A percentile compares a stretch with the other conserved stretches of the same genome.
Conservation (phyloP, 2,888 invertebrate genomes). For the Drosophila percnosoma region DNA sequence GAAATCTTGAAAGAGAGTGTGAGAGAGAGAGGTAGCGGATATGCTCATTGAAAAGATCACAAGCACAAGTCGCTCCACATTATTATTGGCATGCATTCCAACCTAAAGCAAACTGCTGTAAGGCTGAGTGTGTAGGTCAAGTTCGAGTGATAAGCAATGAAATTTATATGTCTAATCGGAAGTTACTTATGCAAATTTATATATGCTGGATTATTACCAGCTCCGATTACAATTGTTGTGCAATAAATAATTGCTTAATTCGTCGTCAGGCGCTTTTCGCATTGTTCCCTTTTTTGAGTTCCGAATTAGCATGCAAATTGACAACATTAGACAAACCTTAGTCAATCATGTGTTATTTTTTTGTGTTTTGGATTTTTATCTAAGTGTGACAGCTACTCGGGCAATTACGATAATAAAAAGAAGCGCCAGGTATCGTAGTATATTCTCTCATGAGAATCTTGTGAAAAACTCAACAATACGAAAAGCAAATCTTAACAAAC, state of each 20-base stretch:
- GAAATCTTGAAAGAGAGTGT: neutral
- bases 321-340: constrained; percentile 14
- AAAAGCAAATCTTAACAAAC: constrained; percentile 5
- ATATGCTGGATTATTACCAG: constrained; percentile 7
- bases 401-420: constrained; percentile 25
- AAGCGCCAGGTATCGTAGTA: constrained; percentile 4
- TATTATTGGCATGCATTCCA: constrained; percentile 25
- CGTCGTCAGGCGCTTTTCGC: constrained; percentile 10
- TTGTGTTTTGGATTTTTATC: constrained; percentile 39
- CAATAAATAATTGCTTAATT: constrained; percentile 56
- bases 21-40: constrained; percentile 26
- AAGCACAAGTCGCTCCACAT: constrained; percentile 16
- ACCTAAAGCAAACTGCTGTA: constrained; percentile 9
- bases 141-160: constrained; percentile 40
- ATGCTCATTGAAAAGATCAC: constrained; percentile 38
- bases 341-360: constrained; percentile 39
- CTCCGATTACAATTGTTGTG: constrained; percentile 50
- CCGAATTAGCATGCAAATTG: constrained; percentile 64
- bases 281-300: constrained; percentile 51
- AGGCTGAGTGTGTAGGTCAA: constrained; percentile 46
- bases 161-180: constrained; percentile 30
- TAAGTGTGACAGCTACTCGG: constrained; percentile 13
- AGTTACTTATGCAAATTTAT: constrained; percentile 18
- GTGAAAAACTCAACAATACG: constrained; percentile 1
- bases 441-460: neutral